These are phyloP conservation scores for Myotis planiceps DNA, from an alignment of 2,797 vertebrate genomes.

Conservation along the genomic window DNA sequence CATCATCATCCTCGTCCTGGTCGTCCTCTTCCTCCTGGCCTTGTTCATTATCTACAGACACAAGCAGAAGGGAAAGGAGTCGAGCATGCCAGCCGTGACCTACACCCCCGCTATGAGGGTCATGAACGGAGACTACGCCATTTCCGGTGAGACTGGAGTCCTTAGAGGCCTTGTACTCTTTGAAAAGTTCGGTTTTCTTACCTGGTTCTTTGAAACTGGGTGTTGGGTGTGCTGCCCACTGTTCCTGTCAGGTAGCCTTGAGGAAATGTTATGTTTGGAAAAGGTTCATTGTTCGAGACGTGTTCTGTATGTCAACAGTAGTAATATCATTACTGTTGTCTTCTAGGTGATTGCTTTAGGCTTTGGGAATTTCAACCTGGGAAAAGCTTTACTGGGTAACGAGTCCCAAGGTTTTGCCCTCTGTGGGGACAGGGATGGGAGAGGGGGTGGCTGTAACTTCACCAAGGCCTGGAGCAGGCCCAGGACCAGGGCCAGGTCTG, in stretches of 20 bases:
- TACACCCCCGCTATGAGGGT: constrained; percentile 94
- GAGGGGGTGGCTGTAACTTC: not conserved
- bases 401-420: not conserved
- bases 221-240: not conserved
- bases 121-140: constrained; percentile 91
- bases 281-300: not conserved
- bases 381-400: not conserved
- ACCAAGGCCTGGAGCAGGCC: not conserved
- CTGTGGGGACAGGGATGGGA: accelerated
- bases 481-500: not conserved
- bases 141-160: constrained; percentile 88
- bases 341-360: not conserved
- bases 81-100: constrained; percentile 93
- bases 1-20: constrained; percentile 93
- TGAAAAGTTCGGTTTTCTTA: not conserved
- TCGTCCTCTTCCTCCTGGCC: constrained; percentile 94
- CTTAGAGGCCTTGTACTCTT: not conserved
- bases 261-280: not conserved
- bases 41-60: constrained; percentile 95
- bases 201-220: not conserved
- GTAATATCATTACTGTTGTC: not conserved
- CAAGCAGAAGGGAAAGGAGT: constrained; percentile 95
- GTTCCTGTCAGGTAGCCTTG: not conserved
- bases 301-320: not conserved
- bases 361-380: not conserved